These are phyloP conservation scores for Antennarius striatus DNA, from an alignment of 2,113 vertebrate genomes.

Conservation along the genomic window DNA sequence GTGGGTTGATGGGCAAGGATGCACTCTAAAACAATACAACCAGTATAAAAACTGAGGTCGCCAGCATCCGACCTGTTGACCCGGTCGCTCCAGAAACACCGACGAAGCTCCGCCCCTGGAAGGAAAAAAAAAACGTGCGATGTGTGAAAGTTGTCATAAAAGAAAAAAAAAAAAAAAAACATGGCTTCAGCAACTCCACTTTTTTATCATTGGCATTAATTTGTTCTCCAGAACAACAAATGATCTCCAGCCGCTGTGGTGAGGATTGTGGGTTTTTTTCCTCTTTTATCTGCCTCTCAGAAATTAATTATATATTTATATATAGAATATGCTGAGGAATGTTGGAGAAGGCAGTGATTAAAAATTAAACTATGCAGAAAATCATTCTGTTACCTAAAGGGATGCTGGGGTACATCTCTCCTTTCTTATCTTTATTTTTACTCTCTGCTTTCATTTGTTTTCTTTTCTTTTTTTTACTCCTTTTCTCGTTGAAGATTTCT, in stretches of 20 bases:
- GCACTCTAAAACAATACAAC: no score
- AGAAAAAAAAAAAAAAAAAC: background rate
- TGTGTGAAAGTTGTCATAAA: conserved; percentile 56
- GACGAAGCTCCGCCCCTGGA: conserved; percentile 59
- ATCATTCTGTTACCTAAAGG: conserved; percentile 84
- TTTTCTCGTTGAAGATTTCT: conserved; percentile 69
- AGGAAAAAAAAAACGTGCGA: conserved; percentile 63
- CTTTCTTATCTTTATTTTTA: conserved; percentile 65
- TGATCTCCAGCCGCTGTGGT: conserved; percentile 71
- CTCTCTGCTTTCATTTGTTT: conserved; percentile 65
- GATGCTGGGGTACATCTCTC: conserved; percentile 68
- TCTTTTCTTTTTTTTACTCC: conserved; percentile 5
- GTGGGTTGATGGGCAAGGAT: no score
- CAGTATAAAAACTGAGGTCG: no score
- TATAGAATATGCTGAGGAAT: conserved; percentile 81
- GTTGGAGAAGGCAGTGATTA: conserved; percentile 81
- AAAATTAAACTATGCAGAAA: conserved; percentile 86
- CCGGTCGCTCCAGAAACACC: conserved; percentile 53
- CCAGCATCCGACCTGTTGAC: no score
- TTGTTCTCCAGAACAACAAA: conserved; percentile 80
- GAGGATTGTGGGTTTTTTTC: conserved; percentile 69
- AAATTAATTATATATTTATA: conserved; percentile 84
- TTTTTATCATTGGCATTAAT: conserved; percentile 75
- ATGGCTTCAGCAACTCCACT: conserved; percentile 72
- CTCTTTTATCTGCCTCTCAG: conserved; percentile 80